These are phyloP conservation scores for Bryconaethiops microstoma DNA, from an alignment of 2,797 vertebrate species.

Conservation along the genomic window DNA sequence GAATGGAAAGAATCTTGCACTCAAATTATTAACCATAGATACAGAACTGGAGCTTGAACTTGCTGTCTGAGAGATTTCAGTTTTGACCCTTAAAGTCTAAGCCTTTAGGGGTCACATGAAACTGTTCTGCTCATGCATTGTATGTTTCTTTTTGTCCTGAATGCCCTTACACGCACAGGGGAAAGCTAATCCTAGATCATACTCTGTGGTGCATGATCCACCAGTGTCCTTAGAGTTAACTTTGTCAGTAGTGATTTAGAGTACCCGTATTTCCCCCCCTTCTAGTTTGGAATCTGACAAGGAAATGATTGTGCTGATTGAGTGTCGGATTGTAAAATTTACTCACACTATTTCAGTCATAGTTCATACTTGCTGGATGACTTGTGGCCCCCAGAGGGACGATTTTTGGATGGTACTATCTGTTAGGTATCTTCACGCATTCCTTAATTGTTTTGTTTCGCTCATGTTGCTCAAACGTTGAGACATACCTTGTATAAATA, in stretches of 20 bases:
- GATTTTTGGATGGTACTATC: neutral
- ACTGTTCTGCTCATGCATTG: neutral
- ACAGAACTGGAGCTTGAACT: neutral
- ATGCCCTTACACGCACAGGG: neutral
- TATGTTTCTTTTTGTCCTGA: neutral
- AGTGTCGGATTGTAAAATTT: neutral
- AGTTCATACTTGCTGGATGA: neutral
- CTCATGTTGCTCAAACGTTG: conserved; percentile 1
- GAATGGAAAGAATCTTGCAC: conserved; percentile 19
- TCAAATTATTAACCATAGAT: neutral
- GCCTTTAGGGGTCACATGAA: neutral
- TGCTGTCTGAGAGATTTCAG: neutral
- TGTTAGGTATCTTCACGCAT: neutral
- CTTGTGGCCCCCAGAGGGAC: neutral
- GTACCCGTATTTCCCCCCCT: neutral
- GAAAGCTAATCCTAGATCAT: neutral
- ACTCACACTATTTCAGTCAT: neutral
- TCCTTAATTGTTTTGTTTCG: neutral
- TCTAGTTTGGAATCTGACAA: neutral
- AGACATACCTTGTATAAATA: conserved; percentile 7
- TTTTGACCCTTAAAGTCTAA: neutral
- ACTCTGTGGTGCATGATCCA: neutral
- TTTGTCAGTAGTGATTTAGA: neutral
- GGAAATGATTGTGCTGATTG: neutral
- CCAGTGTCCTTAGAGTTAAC: conserved; percentile 3